A percentile compares a stretch with the other conserved stretches of the same genome.
These are phyloP conservation scores for Halocynthia aurantium DNA, from an alignment of 23 tunicate genomes.

Conservation along the genomic window DNA sequence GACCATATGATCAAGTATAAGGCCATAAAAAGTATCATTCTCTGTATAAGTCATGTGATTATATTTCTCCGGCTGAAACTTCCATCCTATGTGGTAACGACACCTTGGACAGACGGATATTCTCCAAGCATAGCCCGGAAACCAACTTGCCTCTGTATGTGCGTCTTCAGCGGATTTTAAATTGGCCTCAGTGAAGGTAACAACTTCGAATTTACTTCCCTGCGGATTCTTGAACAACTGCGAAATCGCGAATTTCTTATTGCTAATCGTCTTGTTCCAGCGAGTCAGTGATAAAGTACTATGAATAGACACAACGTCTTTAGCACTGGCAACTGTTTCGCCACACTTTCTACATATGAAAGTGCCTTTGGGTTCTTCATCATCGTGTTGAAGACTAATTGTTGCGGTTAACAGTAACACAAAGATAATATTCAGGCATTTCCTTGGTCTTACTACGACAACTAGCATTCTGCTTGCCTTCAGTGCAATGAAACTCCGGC, in stretches of 20 bases:
- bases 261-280: slow-evolving; percentile 39
- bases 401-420: too few species aligned
- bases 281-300: slow-evolving; percentile 25
- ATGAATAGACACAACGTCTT: slow-evolving; percentile 16
- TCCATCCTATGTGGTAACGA: slow-evolving; percentile 59
- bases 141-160: slow-evolving; percentile 68
- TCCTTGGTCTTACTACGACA: too few species aligned
- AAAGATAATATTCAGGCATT: too few species aligned
- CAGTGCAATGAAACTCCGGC: too few species aligned
- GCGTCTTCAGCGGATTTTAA: slow-evolving; percentile 37
- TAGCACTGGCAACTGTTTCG: slow-evolving; percentile 23
- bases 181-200: slow-evolving; percentile 43
- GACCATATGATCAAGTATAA: slow-evolving; percentile 39
- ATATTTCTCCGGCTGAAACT: slow-evolving; percentile 59
- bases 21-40: slow-evolving; percentile 62
- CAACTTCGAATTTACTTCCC: slow-evolving; percentile 39
- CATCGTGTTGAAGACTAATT: background rate
- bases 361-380: background rate
- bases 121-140: slow-evolving; percentile 67
- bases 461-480: too few species aligned
- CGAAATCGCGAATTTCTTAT: background rate
- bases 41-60: slow-evolving; percentile 66
- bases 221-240: slow-evolving; percentile 71
- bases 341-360: slow-evolving; percentile 48
- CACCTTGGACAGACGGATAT: slow-evolving; percentile 65